Evolutionary conservation across 2,113 vertebrate genomes (phyloP).

Genomic region (Sylvia atricapilla): DNA sequence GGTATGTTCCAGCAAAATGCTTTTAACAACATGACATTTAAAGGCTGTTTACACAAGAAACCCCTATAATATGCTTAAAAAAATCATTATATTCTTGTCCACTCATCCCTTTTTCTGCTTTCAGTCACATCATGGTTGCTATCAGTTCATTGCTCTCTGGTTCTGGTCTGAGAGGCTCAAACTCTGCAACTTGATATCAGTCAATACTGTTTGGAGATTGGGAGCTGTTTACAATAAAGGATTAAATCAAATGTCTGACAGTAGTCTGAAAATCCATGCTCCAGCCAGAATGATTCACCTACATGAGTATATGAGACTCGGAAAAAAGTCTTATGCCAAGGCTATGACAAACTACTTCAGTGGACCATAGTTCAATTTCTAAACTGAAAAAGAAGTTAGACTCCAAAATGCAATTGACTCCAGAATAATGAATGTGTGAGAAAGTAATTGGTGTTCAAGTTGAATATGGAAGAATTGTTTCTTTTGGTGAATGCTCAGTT

Average conservation of each 20-base stretch:
- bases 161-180: not conserved
- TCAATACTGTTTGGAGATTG: not conserved
- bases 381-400: not conserved
- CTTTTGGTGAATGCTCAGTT: not conserved
- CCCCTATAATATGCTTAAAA: not conserved
- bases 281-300: not conserved
- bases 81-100: not conserved
- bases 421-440: not conserved
- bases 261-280: not conserved
- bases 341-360: not conserved
- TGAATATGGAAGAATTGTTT: not conserved
- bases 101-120: not conserved
- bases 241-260: not conserved
- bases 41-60: not conserved
- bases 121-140: not conserved
- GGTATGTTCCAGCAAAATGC: not conserved
- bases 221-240: not conserved
- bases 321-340: not conserved
- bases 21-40: not conserved
- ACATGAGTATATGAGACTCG: not conserved
- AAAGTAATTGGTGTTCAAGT: not conserved
- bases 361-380: not conserved
- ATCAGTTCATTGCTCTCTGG: not conserved
- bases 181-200: not conserved
- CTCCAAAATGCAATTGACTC: not conserved